Conservation (phyloP, 1,140 invertebrate genomes). For the Helicorthomorpha holstii region DNA sequence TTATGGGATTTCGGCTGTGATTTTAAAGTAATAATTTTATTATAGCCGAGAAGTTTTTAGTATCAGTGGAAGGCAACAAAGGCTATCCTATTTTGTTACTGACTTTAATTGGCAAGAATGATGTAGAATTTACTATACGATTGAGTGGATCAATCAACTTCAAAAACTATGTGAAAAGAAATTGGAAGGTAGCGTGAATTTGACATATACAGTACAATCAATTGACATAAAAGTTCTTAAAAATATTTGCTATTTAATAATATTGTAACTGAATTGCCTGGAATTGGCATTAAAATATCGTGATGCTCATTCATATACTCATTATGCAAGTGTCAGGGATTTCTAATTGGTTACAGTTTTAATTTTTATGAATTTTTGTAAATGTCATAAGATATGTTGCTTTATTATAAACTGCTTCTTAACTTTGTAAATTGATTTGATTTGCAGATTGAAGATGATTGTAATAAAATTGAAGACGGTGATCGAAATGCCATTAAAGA, state of each 20-base stretch:
- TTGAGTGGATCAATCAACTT: conserved; percentile 80
- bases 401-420: too few species aligned
- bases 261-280: too few species aligned
- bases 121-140: conserved; percentile 56
- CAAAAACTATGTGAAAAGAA: conserved; percentile 91
- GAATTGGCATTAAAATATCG: too few species aligned
- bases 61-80: conserved; percentile 73
- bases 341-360: too few species aligned
- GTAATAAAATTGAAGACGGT: conserved; percentile 56
- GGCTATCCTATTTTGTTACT: conserved; percentile 78
- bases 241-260: too few species aligned
- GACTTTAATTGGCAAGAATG: conserved; percentile 58
- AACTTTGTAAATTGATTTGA: conserved; percentile 3
- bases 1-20: not conserved
- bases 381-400: too few species aligned
- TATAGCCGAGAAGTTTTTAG: conserved; percentile 79
- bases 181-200: conserved; percentile 70
- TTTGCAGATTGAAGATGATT: conserved; percentile 50
- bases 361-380: too few species aligned
- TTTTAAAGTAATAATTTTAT: conserved; percentile 10
- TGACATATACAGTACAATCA: conserved; percentile 1
- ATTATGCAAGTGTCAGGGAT: too few species aligned
- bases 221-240: too few species aligned
- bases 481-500: conserved; percentile 67
- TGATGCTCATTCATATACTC: too few species aligned